phyloP scores from a whole-genome alignment of 1,140 invertebrate species.

The Scaptomyza hsui region DNA sequence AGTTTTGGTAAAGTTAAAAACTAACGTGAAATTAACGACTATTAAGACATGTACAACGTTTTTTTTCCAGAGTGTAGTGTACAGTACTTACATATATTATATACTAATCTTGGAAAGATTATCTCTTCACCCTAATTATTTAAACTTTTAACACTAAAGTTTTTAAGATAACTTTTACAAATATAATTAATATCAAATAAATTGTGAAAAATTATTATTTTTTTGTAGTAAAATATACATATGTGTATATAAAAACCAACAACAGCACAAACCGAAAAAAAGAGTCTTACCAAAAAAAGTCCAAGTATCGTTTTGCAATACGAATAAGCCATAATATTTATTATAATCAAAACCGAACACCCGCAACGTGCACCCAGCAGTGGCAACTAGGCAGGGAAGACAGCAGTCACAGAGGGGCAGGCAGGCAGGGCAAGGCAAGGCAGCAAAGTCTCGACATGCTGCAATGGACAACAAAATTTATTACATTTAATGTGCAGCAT shows the following conservation, averaged over 20 bases:
- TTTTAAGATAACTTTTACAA: background rate
- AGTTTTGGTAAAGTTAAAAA: too few species aligned
- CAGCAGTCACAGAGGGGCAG: background rate
- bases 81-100: too few species aligned
- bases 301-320: constrained; percentile 59
- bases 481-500: constrained; percentile 77
- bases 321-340: constrained; percentile 73
- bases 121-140: too few species aligned
- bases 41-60: too few species aligned
- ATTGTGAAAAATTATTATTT: constrained; percentile 57
- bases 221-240: constrained; percentile 9
- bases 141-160: background rate
- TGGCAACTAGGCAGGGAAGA: background rate
- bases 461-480: constrained; percentile 71
- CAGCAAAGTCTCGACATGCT: constrained; percentile 32
- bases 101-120: too few species aligned
- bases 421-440: background rate
- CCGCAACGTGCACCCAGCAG: constrained; percentile 52
- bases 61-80: too few species aligned
- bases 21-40: too few species aligned
- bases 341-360: constrained; percentile 72
- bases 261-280: constrained; percentile 2
- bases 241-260: background rate
- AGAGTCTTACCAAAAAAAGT: constrained; percentile 1
- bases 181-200: constrained; percentile 41